phyloP scores from a whole-genome alignment of 2,113 vertebrate species.

The Craseonycteris thonglongyai region DNA sequence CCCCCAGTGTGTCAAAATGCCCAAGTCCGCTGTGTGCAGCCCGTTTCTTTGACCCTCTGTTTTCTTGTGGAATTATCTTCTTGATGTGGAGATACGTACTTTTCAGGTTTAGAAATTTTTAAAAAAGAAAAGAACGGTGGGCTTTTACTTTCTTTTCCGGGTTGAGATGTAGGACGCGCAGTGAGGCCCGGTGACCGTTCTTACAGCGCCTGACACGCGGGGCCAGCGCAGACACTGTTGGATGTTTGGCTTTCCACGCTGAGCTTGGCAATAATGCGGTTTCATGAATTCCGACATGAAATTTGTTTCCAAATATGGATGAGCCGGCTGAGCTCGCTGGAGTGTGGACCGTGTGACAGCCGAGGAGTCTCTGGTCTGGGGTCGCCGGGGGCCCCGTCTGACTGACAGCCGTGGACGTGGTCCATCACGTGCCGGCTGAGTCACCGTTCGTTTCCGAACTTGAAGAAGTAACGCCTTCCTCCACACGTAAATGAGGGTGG shows the following conservation, averaged over 20 bases:
- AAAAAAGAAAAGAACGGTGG: too few relatives aligned
- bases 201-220: neutral
- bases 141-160: neutral
- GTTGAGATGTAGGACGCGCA: neutral
- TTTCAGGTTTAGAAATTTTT: neutral
- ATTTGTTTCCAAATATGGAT: neutral
- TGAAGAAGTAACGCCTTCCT: neutral
- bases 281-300: neutral
- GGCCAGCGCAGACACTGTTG: neutral
- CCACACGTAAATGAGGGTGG: neutral
- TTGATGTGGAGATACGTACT: neutral
- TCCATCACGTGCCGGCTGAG: neutral
- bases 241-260: neutral
- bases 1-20: accelerated
- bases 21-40: accelerated
- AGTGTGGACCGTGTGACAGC: too few relatives aligned
- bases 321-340: neutral
- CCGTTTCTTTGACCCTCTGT: accelerated
- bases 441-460: neutral
- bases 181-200: accelerated
- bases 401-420: accelerated
- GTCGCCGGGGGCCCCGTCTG: neutral
- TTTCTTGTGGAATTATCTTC: neutral
- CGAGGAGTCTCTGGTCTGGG: neutral
- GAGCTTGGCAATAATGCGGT: neutral